Evolutionary conservation across 2,113 vertebrate genomes (phyloP).

Genomic region (Forbesichthys papilliferus): DNA sequence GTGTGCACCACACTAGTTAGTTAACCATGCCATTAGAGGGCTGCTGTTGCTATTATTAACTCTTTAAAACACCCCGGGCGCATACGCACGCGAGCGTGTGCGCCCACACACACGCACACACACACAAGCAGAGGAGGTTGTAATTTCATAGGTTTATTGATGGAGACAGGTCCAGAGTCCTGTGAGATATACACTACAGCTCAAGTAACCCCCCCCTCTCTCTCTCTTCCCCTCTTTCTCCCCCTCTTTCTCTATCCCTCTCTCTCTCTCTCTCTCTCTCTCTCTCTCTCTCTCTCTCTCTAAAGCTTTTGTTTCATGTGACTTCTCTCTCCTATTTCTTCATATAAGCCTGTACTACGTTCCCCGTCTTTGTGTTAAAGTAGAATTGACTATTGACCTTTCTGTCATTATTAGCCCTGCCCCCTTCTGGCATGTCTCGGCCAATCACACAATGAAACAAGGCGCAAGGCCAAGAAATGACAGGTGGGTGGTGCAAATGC

Average conservation of each 20-base stretch:
- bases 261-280: not conserved
- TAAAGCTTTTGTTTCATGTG: not conserved
- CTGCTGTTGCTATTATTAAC: no score
- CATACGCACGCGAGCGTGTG: no score
- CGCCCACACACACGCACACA: no score
- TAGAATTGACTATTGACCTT: not conserved
- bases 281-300: not conserved
- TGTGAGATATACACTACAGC: slow-evolving; percentile 48
- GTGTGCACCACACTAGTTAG: no score
- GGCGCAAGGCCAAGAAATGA: slow-evolving; percentile 25
- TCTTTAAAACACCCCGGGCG: no score
- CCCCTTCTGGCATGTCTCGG: slow-evolving; percentile 16
- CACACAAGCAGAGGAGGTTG: slow-evolving; percentile 35
- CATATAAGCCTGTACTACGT: slow-evolving; percentile 6
- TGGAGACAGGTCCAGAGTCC: slow-evolving; percentile 45
- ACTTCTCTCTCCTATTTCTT: slow-evolving; percentile 13
- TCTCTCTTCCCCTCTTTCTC: slow-evolving; percentile 2
- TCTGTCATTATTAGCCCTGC: slow-evolving; percentile 21
- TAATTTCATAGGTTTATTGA: slow-evolving; percentile 74
- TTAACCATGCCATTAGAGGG: no score
- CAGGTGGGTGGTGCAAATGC: slow-evolving; percentile 37
- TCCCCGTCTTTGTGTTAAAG: not conserved
- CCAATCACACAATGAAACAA: slow-evolving; percentile 4
- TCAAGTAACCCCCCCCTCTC: slow-evolving; percentile 34
- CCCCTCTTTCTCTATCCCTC: slow-evolving; percentile 10